Conservation (phyloP, 2,888 invertebrate species). For the Cephus runcator region DNA sequence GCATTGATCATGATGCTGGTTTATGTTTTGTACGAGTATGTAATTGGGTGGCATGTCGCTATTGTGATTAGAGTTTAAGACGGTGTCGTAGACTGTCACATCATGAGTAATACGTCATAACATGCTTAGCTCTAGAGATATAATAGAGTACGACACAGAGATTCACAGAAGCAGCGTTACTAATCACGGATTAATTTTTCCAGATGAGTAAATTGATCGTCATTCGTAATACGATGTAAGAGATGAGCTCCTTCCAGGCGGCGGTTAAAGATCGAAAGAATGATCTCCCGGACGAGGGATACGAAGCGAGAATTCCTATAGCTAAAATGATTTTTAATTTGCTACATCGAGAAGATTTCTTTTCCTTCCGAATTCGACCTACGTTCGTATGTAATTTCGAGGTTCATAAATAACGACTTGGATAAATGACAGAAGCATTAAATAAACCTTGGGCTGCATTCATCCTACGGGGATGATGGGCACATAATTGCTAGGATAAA, state of each 20-base stretch:
- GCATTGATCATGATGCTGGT: neutral
- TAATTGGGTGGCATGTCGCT: neutral
- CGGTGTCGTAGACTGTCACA: neutral
- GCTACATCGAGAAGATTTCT: neutral
- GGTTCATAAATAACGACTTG: slow-evolving; percentile 6
- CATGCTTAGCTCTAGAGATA: neutral
- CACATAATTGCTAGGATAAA: slow-evolving; percentile 46
- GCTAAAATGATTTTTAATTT: slow-evolving; percentile 3
- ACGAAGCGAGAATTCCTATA: neutral
- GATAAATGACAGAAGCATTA: slow-evolving; percentile 25
- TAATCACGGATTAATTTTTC: slow-evolving; percentile 1
- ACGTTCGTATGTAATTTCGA: slow-evolving; percentile 16
- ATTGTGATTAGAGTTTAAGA: neutral
- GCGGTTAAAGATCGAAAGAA: neutral
- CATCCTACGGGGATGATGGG: slow-evolving; percentile 34
- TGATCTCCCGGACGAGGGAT: neutral
- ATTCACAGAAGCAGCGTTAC: neutral
- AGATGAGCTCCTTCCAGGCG: neutral
- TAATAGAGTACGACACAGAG: neutral
- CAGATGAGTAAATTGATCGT: neutral
- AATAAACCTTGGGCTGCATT: slow-evolving; percentile 10
- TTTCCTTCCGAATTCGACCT: neutral
- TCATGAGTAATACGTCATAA: neutral
- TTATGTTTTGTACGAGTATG: neutral
- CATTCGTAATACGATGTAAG: neutral